Evolutionary conservation across 2,888 invertebrate genomes (phyloP), one percentile per base, ranked within the genome.

Genomic region (Galeopsomyia nigrocyanea): DNA sequence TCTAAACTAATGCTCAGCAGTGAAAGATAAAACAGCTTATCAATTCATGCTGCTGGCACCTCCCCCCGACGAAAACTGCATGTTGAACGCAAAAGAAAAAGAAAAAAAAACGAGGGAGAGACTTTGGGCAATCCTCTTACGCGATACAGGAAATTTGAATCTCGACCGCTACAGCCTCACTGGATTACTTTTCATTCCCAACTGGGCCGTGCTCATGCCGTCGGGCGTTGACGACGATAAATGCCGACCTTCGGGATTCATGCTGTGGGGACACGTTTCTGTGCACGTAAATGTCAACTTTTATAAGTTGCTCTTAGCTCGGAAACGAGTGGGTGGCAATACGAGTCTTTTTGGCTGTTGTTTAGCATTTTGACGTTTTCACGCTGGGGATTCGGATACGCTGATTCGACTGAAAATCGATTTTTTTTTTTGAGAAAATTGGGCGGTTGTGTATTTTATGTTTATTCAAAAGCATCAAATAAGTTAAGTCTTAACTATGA

Each of bases 71-170:
- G 56, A 63, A 49, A 21, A 22, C 22, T 57, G 72, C 74, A 71
- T 31, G 62, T 67, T 65, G 74, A 62, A 71, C 71, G 71, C 73
- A 78, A 69, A 75, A 69, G 65, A 76, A 69, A 75, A 63, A 77
- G 74, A 64, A 71, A 57, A 75, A 74, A 73, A 61, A 55, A 71
- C 57, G 68, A 70, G 68, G 66, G 71, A 74, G 74, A 70, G 72
- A 76, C 72, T 77, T 70, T 68, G 57, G 55, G 53, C 17, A 71
- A 78, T 74, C 71, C 75, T 74, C 56, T 66, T 49, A 26, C 55
- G 51, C 49, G 14, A 64, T 66, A 26, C 39, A 68, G 22, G 46
- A 64, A 55, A 64, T 64, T 64, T 64, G 64, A 64, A 64, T 64
- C 26, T 55, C 22, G 55, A 55, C 55, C 55, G 21, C 19, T 13